Evolutionary conservation across 2,113 vertebrate genomes (phyloP).

Genomic region (Illadopsis cleaveri): DNA sequence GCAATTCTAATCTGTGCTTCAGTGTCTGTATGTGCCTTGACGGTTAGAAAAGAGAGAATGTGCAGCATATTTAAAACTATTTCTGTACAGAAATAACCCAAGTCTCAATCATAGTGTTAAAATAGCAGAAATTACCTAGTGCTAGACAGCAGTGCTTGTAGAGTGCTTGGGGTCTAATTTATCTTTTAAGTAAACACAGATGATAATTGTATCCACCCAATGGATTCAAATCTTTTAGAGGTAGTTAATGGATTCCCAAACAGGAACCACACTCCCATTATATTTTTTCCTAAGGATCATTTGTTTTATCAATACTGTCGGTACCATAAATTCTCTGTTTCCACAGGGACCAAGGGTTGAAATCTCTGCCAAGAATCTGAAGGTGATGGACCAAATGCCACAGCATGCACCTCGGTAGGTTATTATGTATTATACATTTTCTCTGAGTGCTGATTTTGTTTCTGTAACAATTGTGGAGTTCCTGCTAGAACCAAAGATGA

Average conservation of each 20-base stretch:
- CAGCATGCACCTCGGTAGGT: conserved; percentile 89
- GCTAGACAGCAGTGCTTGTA: neutral
- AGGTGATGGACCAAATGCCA: conserved; percentile 97
- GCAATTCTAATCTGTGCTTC: neutral
- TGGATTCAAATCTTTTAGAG: neutral
- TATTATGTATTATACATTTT: neutral
- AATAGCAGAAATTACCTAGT: neutral
- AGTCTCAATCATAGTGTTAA: neutral
- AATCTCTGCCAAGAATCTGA: conserved; percentile 95
- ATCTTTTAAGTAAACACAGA: conserved; percentile 35
- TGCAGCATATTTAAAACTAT: neutral
- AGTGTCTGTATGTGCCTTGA: neutral
- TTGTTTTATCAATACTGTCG: neutral
- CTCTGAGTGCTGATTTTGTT: neutral
- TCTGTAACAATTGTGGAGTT: neutral
- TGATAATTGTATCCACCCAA: neutral
- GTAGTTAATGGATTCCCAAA: conserved; percentile 38
- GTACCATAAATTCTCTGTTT: conserved; percentile 11
- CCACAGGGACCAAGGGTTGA: conserved; percentile 93
- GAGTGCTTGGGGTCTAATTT: conserved; percentile 21
- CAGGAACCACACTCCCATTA: conserved; percentile 1
- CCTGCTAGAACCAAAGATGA: neutral
- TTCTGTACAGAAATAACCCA: neutral
- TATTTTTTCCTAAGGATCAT: neutral
- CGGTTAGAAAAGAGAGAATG: neutral